Conservation (phyloP, 2,888 invertebrate species). For the Chloroclysta siterata region DNA sequence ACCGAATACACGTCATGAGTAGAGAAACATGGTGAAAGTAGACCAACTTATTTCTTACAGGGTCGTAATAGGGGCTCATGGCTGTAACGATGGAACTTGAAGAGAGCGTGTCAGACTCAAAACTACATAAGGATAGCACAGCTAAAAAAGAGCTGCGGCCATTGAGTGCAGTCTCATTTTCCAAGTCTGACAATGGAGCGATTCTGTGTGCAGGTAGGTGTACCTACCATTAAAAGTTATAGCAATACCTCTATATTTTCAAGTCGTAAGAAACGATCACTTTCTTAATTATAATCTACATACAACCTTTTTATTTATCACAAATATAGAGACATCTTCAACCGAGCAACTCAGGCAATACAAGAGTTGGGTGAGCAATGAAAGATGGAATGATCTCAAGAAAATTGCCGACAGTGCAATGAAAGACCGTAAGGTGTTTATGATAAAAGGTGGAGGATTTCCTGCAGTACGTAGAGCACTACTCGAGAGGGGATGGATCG, state of each 20-base stretch:
- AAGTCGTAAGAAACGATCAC: background rate
- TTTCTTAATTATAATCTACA: background rate
- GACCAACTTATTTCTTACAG: constrained; percentile 60
- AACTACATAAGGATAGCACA: constrained; percentile 74
- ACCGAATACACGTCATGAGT: constrained; percentile 57
- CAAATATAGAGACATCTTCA: constrained; percentile 52
- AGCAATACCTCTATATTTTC: background rate
- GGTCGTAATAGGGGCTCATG: constrained; percentile 63
- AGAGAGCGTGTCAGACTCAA: constrained; percentile 79
- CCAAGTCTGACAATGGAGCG: constrained; percentile 77
- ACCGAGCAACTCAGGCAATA: constrained; percentile 76
- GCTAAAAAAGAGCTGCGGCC: constrained; percentile 75
- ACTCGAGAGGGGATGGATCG: constrained; percentile 89
- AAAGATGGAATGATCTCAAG: constrained; percentile 87
- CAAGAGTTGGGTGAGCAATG: constrained; percentile 86
- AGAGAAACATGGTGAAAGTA: constrained; percentile 53
- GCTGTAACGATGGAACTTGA: constrained; percentile 81
- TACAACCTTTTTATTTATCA: constrained; percentile 5
- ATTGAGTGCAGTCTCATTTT: constrained; percentile 72
- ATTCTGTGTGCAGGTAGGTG: constrained; percentile 57
- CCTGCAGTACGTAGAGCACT: constrained; percentile 89
- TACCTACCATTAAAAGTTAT: constrained; percentile 2
- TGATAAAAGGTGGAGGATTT: constrained; percentile 89
- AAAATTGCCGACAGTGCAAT: constrained; percentile 87
- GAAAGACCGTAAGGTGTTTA: constrained; percentile 87